Evolutionary conservation across 2,113 vertebrate species (phyloP).

Genomic region (Notothenia rossii): DNA sequence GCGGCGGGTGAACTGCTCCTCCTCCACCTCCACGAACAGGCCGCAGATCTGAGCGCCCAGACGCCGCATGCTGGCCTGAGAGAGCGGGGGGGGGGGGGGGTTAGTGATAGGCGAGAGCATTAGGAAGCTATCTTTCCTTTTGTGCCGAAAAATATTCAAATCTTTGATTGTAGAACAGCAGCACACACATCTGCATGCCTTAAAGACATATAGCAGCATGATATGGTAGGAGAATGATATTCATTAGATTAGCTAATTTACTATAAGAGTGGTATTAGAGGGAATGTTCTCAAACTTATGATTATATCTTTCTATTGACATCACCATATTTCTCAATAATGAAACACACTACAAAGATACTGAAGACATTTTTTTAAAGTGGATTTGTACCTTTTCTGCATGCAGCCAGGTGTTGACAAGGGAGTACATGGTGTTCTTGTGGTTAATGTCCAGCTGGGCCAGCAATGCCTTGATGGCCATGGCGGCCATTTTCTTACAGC

Average conservation of each 20-base stretch:
- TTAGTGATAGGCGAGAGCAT: too few species aligned
- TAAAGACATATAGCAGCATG: too few species aligned
- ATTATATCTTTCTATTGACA: too few species aligned
- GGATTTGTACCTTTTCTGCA: conserved; percentile 87
- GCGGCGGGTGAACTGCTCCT: conserved; percentile 86
- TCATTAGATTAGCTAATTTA: not conserved
- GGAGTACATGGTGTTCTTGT: conserved; percentile 88
- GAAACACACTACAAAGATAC: too few species aligned
- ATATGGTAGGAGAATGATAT: not conserved
- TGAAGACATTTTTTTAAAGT: not conserved
- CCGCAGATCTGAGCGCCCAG: conserved; percentile 92
- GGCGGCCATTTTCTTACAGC: conserved; percentile 95
- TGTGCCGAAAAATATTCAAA: too few species aligned
- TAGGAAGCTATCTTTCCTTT: too few species aligned
- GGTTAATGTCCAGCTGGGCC: conserved; percentile 82
- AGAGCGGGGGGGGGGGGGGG: not conserved
- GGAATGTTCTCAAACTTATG: too few species aligned
- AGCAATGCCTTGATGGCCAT: conserved; percentile 90
- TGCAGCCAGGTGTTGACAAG: conserved; percentile 89
- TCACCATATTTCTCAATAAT: too few species aligned
- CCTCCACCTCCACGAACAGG: conserved; percentile 92
- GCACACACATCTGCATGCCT: too few species aligned
- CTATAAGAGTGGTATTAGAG: too few species aligned
- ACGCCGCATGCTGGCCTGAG: conserved; percentile 86
- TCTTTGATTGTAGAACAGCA: too few species aligned